Evolutionary conservation across 64 coral and sea anemone species (phyloP).

Genomic region (Stichodactyla mertensii): DNA sequence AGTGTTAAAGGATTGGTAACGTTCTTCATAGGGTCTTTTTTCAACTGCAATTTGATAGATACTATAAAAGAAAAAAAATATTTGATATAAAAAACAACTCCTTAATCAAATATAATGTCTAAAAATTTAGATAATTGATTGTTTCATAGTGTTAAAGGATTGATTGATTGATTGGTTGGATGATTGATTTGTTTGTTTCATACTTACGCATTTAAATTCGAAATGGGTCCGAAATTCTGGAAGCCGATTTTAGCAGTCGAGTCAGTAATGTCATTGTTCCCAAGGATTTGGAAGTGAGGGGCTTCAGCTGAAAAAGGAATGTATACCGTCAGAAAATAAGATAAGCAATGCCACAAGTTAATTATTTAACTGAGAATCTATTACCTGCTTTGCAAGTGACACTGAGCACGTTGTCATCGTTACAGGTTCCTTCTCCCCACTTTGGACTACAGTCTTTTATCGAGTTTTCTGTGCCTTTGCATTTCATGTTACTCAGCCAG

Average conservation of each 20-base stretch:
- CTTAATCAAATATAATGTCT: not conserved
- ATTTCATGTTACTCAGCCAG: conserved; percentile 4
- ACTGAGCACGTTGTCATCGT: not conserved
- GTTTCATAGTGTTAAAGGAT: too few relatives aligned
- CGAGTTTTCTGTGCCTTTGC: not conserved
- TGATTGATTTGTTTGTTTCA: too few relatives aligned
- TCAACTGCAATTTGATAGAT: conserved; percentile 11
- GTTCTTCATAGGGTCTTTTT: not conserved
- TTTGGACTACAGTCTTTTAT: not conserved
- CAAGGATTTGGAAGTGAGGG: not conserved
- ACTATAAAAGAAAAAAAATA: not conserved
- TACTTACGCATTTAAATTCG: not conserved
- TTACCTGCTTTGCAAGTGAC: conserved; percentile 21
- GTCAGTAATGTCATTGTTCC: not conserved
- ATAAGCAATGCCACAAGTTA: not conserved
- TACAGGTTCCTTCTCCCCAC: not conserved
- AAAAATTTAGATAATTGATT: not conserved
- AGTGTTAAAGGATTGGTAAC: not conserved
- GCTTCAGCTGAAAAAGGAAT: not conserved
- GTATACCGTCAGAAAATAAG: not conserved
- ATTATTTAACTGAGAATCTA: not conserved
- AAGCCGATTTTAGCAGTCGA: not conserved
- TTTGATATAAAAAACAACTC: not conserved
- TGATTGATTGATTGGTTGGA: too few relatives aligned
- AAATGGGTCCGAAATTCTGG: too few relatives aligned